A percentile compares a stretch with the other conserved stretches of the same genome.
Evolutionary conservation across 2,113 vertebrate species (phyloP).

Genomic region (Xiphorhynchus elegans): DNA sequence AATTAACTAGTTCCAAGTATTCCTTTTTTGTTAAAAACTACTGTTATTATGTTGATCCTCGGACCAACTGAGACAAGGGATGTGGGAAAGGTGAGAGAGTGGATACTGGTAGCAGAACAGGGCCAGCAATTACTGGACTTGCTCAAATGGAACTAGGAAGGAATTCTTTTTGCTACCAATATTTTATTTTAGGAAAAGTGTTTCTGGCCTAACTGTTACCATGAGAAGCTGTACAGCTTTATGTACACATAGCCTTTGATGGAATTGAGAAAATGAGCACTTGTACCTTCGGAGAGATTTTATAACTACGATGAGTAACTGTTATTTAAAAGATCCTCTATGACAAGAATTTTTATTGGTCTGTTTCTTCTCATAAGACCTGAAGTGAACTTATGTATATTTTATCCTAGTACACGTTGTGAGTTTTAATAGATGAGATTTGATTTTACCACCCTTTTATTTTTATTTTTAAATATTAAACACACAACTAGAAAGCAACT

Average conservation of each 20-base stretch:
- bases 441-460: background rate
- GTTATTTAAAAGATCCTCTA: background rate
- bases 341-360: conserved; percentile 3
- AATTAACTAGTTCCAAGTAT: background rate
- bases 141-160: background rate
- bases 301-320: background rate
- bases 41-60: background rate
- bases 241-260: background rate
- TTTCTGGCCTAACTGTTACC: background rate
- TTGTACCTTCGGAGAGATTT: background rate
- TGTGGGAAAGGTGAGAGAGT: background rate
- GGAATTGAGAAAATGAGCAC: background rate
- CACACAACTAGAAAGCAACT: background rate
- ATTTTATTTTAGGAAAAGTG: background rate
- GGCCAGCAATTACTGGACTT: background rate
- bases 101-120: background rate
- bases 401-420: background rate
- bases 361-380: background rate
- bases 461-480: background rate
- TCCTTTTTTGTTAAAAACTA: background rate
- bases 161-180: background rate
- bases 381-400: background rate
- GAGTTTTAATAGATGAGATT: background rate
- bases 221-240: background rate
- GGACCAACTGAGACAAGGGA: background rate